Conservation (phyloP, 1,140 invertebrate genomes). For the Amyelois transitella region DNA sequence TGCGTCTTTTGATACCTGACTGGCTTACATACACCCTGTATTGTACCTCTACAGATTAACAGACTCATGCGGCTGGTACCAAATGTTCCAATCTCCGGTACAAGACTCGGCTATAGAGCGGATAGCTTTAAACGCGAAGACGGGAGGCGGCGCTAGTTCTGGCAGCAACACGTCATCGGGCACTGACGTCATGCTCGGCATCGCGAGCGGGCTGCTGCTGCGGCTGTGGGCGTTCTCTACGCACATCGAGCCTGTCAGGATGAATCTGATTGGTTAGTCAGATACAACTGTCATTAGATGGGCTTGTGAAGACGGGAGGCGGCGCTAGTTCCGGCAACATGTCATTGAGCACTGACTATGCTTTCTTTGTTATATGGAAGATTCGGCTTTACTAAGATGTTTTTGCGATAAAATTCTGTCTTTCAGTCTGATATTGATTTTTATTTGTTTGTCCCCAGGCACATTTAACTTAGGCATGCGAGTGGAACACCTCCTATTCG, state of each 20-base stretch:
- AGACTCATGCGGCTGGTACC: slow-evolving; percentile 96
- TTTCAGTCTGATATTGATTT: no score
- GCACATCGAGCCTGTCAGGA: slow-evolving; percentile 63
- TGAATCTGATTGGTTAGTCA: slow-evolving; percentile 59
- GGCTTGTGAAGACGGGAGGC: no score
- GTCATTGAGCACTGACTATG: no score
- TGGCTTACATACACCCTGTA: neutral
- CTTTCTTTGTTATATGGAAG: no score
- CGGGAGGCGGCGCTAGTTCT: slow-evolving; percentile 77
- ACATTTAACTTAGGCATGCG: slow-evolving; percentile 93
- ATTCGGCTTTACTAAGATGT: no score
- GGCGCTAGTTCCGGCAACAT: no score
- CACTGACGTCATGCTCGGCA: slow-evolving; percentile 73
- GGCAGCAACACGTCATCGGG: slow-evolving; percentile 49
- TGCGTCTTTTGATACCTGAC: neutral
- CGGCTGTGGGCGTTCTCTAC: slow-evolving; percentile 90
- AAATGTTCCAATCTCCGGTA: slow-evolving; percentile 94
- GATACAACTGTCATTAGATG: no score
- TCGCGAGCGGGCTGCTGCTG: slow-evolving; percentile 89
- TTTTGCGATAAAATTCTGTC: no score
- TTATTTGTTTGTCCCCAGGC: slow-evolving; percentile 76
- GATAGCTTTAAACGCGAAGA: slow-evolving; percentile 96
- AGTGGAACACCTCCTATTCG: slow-evolving; percentile 97
- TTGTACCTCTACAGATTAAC: slow-evolving; percentile 81
- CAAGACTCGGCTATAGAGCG: slow-evolving; percentile 93